Base-by-base conservation (phyloP, 2,113 vertebrate genomes). In the Choloepus hoffmanni region DNA sequence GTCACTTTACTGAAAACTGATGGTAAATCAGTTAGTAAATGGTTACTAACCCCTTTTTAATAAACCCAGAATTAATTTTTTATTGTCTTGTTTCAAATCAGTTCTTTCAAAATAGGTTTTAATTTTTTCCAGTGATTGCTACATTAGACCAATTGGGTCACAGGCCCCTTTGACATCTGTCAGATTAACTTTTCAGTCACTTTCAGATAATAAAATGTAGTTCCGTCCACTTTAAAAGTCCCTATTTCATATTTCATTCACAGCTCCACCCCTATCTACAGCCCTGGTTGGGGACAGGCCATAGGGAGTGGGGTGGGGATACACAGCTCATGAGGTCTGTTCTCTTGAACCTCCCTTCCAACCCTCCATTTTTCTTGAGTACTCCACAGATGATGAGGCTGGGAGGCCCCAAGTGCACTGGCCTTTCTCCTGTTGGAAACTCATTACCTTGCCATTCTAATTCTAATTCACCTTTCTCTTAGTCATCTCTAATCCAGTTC, bases 11-110 rank as follows among this genome's bases (percentile, higher is more conserved):
- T 24, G 30, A 13, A 72, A 60, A 74, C 28, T 43, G 43, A 60
- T 12, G 72, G 72, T 58, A 70, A 45, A 63, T 28, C 16, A n/a
- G 4, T 73, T 8, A 26, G 58, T 88, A 36, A 90, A 50, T 43
- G 30, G 15, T 81, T 92, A 11, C 63, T 58, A 45, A 74, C 67
- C 36, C 40, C 10, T 63, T 55, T 53, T 85, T 87, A 87, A 91
- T 86, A 94, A 94, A 68, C 26, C 70, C 45, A 55, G 7, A 89
- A 72, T 33, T 86, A 14, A 53, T 74, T 81, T 93, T 86, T 73
- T 43, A 53, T 90, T 92, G 78, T 78, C 77, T 73, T 90, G n/a
- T 76, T 60, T 90, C 77, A 94, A 87, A 77, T 72, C 83, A 23
- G 8, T 73, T 95, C 48, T 94, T 81, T 79, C 13, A 85, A 23